Conservation (phyloP, 1,140 invertebrate genomes). For the Agrypnia vestita region DNA sequence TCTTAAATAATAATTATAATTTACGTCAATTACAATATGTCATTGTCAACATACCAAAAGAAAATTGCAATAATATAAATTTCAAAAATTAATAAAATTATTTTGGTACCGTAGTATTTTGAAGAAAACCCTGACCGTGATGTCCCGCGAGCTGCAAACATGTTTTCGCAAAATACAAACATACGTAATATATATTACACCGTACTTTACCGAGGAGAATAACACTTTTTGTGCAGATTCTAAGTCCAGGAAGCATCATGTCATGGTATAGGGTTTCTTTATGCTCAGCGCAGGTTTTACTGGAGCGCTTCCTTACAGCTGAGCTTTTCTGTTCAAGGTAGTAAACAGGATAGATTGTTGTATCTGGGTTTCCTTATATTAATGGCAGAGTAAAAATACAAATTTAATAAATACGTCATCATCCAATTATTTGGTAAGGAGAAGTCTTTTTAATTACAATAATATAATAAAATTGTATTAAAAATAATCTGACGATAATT, state of each 20-base stretch:
- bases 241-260: slow-evolving; percentile 28
- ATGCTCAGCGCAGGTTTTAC: background rate
- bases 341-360: background rate
- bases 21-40: no score
- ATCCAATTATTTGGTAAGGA: background rate
- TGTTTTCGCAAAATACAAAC: no score
- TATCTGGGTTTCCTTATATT: background rate
- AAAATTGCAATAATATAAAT: no score
- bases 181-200: background rate
- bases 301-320: background rate
- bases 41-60: no score
- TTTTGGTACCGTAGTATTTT: no score
- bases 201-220: slow-evolving; percentile 16
- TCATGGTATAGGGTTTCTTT: slow-evolving; percentile 1
- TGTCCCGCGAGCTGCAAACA: no score
- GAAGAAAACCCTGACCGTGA: no score
- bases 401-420: background rate
- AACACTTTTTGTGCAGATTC: slow-evolving; percentile 39
- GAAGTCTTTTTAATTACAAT: background rate
- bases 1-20: no score
- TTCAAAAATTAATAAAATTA: no score
- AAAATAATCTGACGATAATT: background rate
- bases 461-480: background rate
- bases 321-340: background rate
- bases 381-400: background rate